Evolutionary conservation across 2,797 vertebrate species (phyloP), one percentile per base, ranked within the genome.

Genomic region (Sebastolobus alascanus): DNA sequence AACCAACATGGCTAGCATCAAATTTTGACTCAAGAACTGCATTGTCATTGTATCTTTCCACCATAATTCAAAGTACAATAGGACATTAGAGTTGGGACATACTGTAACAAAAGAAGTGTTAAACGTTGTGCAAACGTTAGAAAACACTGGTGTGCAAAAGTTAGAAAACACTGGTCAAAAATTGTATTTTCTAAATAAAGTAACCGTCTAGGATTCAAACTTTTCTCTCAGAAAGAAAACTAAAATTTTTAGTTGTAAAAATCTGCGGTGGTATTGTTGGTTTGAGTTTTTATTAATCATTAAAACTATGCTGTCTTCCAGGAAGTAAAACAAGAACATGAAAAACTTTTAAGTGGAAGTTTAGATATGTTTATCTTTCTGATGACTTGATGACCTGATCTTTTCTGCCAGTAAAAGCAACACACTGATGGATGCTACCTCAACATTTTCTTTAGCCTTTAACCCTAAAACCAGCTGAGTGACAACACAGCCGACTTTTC

Each of bases 401-500:
- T 43, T 72, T 25, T 60, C 31, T 69, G 69, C 46, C 16, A 8
- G 22, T 80, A 10, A 82, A 73, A 75, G 83, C 77, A 72, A 68
- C 74, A 55, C 38, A n/a, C 59, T 2, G 70, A 59, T 66, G 83
- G 80, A 77, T 68, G 89, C 89, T 77, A 84, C 87, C 88, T 90
- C 89, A 73, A 90, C 89, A 87, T 87, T 90, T 92, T 79, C 73
- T 80, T 83, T 91, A 84, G 76, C 92, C 92, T 92, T 90, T 94
- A 85, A 92, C 92, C 92, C 89, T 67, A 8, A 89, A 90, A 78
- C 7, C 80, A 56, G 76, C 82, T 12, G 76, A 88, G 88, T 75
- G 81, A 87, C 87, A 84, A 74, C 89, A 60, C 78, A 1, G 46
- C 69, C 40, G 37, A 82, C 86, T 64, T 84, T 69, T 71, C 91